These are phyloP conservation scores for Thripadectes ignobilis DNA, from an alignment of 2,797 vertebrate genomes.

Conservation along the genomic window DNA sequence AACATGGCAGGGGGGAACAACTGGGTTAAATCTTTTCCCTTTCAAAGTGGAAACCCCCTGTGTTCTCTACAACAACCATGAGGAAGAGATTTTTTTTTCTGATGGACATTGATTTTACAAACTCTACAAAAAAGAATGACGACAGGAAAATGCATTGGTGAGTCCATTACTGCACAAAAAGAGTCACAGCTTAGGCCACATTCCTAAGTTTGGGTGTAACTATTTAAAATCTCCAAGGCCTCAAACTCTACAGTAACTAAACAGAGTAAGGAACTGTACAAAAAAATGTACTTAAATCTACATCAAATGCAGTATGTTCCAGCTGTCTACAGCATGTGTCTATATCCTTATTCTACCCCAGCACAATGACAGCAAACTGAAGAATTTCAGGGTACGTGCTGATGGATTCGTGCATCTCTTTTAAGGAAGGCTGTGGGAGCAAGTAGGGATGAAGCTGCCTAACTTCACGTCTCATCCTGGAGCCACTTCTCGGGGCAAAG, in stretches of 20 bases:
- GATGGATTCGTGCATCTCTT: neutral
- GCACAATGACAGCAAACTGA: neutral
- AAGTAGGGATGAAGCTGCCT: neutral
- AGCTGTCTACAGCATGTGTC: neutral
- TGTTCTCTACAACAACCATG: neutral
- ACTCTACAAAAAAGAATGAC: neutral
- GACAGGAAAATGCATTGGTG: neutral
- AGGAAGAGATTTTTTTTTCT: neutral
- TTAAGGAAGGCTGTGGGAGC: neutral
- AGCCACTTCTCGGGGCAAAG: fast-evolving
- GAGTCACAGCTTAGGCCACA: neutral
- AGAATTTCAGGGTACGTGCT: neutral
- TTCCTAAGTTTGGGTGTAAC: neutral
- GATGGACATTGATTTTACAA: neutral
- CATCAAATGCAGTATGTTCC: fast-evolving
- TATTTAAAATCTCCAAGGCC: neutral
- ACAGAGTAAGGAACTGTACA: neutral
- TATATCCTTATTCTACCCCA: neutral
- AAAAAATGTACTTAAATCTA: neutral
- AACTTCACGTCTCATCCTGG: neutral
- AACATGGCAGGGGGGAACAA: fast-evolving
- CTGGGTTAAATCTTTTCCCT: neutral
- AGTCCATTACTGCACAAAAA: neutral
- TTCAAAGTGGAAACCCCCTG: neutral
- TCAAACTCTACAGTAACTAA: neutral